Evolutionary conservation across 64 coral and sea anemone genomes (phyloP).

Genomic region (Pocillopora damicornis): DNA sequence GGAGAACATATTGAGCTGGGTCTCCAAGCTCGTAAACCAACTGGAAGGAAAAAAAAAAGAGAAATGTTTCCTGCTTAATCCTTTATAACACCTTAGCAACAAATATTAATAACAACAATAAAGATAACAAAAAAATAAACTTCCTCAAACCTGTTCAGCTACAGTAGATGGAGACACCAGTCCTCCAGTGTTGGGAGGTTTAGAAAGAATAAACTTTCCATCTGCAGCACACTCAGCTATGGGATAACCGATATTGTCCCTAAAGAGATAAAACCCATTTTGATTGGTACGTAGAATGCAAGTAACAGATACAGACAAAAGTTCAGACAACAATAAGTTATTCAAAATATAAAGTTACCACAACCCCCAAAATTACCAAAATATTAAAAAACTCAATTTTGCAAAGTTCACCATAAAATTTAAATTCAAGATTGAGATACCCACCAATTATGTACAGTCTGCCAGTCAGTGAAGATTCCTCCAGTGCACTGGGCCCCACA

Average conservation of each 20-base stretch:
- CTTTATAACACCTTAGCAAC: too few relatives aligned
- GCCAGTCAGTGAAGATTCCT: slow-evolving; percentile 99
- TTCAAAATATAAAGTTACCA: too few relatives aligned
- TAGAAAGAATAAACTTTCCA: slow-evolving; percentile 92
- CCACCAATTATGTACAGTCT: slow-evolving; percentile 83
- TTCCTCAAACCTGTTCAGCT: slow-evolving; percentile 72
- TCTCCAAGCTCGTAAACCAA: slow-evolving; percentile 97
- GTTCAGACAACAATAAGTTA: too few relatives aligned
- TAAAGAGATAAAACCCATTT: slow-evolving; percentile 1
- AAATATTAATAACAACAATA: too few relatives aligned
- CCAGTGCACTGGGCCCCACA: slow-evolving; percentile 98
- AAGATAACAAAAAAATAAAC: background rate
- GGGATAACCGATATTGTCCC: slow-evolving; percentile 98
- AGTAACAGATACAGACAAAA: too few relatives aligned
- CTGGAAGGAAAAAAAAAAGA: slow-evolving; percentile 26
- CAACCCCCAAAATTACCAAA: too few relatives aligned
- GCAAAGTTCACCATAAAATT: background rate
- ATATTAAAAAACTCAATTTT: too few relatives aligned
- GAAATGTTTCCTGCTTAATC: background rate
- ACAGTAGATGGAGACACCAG: slow-evolving; percentile 84
- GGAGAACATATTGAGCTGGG: slow-evolving; percentile 84
- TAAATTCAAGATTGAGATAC: background rate
- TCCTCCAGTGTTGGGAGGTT: slow-evolving; percentile 93
- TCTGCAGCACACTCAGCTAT: slow-evolving; percentile 91
- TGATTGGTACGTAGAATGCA: too few relatives aligned